A percentile compares a stretch with the other conserved stretches of the same genome.
Conservation (phyloP, 2,797 vertebrate genomes). For the Syngnathus rostellatus region DNA sequence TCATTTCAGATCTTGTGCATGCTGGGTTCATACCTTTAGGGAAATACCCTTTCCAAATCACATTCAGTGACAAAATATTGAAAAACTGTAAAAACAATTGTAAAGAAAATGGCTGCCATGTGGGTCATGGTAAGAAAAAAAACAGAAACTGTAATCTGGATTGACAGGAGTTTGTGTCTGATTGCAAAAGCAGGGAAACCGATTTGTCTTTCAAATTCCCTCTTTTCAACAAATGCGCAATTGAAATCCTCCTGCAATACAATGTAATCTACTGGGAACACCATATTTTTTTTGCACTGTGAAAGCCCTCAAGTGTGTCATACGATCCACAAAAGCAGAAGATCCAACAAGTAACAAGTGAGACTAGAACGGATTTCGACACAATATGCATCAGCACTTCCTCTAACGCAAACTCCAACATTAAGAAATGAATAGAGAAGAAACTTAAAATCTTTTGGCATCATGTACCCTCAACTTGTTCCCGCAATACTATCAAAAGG, state of each 20-base stretch:
- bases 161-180: slow-evolving; percentile 42
- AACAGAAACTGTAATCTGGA: slow-evolving; percentile 61
- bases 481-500: slow-evolving; percentile 9
- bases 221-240: neutral
- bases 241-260: neutral
- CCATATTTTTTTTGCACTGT: neutral
- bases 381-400: slow-evolving; percentile 55
- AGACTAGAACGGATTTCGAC: slow-evolving; percentile 41
- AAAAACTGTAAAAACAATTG: slow-evolving; percentile 1
- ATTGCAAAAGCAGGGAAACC: slow-evolving; percentile 50
- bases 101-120: neutral
- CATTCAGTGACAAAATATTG: neutral
- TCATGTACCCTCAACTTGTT: slow-evolving; percentile 44
- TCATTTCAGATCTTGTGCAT: neutral
- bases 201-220: neutral
- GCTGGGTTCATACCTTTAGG: neutral
- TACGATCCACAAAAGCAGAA: neutral
- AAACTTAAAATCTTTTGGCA: slow-evolving; percentile 10
- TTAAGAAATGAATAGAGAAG: slow-evolving; percentile 50
- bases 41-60: neutral
- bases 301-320: neutral
- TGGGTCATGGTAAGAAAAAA: slow-evolving; percentile 23
- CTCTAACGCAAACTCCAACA: slow-evolving; percentile 41
- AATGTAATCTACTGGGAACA: neutral
- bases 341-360: neutral